Evolutionary conservation across 2,888 invertebrate species (phyloP), one percentile per base, ranked within the genome.

Genomic region (Tinea semifulvella): DNA sequence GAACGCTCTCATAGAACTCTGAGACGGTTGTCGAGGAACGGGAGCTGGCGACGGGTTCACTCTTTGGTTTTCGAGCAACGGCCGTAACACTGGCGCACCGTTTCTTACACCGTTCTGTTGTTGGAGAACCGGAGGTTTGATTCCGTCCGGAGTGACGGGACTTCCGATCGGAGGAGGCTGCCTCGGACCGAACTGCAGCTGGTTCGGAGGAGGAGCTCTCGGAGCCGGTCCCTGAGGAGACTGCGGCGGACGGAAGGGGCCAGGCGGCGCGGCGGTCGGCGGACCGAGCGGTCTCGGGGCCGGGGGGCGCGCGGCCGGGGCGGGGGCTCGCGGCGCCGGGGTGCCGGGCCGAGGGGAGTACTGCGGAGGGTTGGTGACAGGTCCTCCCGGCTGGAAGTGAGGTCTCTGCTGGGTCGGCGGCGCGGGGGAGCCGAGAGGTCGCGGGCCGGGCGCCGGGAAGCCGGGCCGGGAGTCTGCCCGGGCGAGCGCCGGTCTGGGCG

Each of bases 161-260:
- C 59, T 57, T 2, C 61, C 58, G 46, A 65, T 56, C 46, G 65
- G 66, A 4, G 63, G 64, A 10, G 72, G 73, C 50, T 79, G 80
- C 52, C 83, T 67, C 6, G 83, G 83, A 43, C 79, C 83, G 50
- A 79, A 79, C 55, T 79, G 79, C 27, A 80, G 58, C 52, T 70
- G 77, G 50, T 68, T 77, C 27, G 84, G 83, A 43, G 75, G 74
- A 50, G 72, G 71, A 52, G 73, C 71, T 53, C 84, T 68, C 51
- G 39, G 61, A 26, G 39, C 10, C 42, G 42, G 44, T 28, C 45
- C 36, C 40, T 48, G 35, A 10, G 68, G 69, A 35, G 67, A 63
- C 46, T 69, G 73, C 22, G 61, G 47, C 14, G 68, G 68, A 49
- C 73, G 63, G 7, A 61, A 64, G 17, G 66, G 70, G 55, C 65